Percentiles rank a stretch among this genome's conserved stretches.
Conservation (phyloP, 1,140 invertebrate species). For the Sipha flava region DNA sequence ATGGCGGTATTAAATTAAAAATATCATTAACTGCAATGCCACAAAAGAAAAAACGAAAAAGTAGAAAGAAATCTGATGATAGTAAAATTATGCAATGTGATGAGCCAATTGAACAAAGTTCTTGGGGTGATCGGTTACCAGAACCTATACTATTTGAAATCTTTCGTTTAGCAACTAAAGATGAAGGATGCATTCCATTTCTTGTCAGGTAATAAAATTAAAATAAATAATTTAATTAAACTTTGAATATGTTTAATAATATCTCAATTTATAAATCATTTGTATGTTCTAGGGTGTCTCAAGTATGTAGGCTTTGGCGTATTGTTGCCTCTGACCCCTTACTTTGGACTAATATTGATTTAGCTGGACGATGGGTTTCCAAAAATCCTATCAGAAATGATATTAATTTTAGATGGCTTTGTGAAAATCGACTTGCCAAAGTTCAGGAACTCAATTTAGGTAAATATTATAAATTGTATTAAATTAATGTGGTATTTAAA, state of each 20-base stretch:
- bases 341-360: slow-evolving; percentile 68
- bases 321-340: slow-evolving; percentile 55
- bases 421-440: slow-evolving; percentile 59
- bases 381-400: slow-evolving; percentile 51
- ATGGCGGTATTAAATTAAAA: slow-evolving; percentile 52
- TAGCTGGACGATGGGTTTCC: slow-evolving; percentile 59
- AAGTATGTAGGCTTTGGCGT: slow-evolving; percentile 67
- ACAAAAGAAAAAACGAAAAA: slow-evolving; percentile 37
- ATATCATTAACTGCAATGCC: slow-evolving; percentile 46
- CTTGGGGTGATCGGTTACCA: slow-evolving; percentile 54
- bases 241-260: background rate
- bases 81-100: slow-evolving; percentile 4
- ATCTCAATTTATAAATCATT: background rate
- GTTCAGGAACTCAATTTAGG: slow-evolving; percentile 67
- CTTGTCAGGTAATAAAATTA: slow-evolving; percentile 63
- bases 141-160: slow-evolving; percentile 59
- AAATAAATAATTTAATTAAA: slow-evolving; percentile 16
- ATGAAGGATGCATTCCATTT: slow-evolving; percentile 62
- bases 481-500: background rate
- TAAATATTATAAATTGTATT: slow-evolving; percentile 43
- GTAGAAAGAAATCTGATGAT: slow-evolving; percentile 37
- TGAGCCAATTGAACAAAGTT: slow-evolving; percentile 48
- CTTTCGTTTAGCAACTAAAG: slow-evolving; percentile 55
- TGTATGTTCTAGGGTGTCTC: slow-evolving; percentile 51
- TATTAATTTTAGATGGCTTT: slow-evolving; percentile 63